Base-by-base conservation (phyloP, 2,888 invertebrate species). In the Xylota sylvarum region DNA sequence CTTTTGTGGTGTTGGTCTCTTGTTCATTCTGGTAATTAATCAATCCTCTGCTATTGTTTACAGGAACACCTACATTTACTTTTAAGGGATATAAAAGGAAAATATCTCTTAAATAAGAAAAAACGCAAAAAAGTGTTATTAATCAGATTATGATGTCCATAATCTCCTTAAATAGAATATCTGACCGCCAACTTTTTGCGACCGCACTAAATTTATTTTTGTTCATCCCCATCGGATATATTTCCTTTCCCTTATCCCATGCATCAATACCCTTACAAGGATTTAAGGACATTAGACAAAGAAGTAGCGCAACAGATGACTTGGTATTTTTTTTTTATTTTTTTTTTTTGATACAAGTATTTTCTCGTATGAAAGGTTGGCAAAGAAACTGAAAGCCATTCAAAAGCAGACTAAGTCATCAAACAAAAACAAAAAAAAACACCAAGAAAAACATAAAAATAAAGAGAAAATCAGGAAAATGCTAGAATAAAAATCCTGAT, bases 101-200 rank as follows among this genome's bases (percentile, higher is more conserved):
- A n/a, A n/a, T n/a, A 55, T 14, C 43, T 32, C 10, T 23, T 12
- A 50, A 12, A 50, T 6, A 56, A 55, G 48, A 37, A 32, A n/a
- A n/a, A n/a, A n/a, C n/a, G 35, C 62, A 78, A 56, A 52, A 43
- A 50, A 50, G 17, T 17, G 23, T 43, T 12, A 32, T 48, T 70
- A 62, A 78, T 70, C 72, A 48, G 64, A 79, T 79, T 70, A 55
- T 62, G 43, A 79, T 64, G 27, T 56, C 30, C 46, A 56, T 64
- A 64, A 55, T 48, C 46, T 56, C 72, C 55, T 62, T 35, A 70
- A 60, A 79, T n/a, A 9, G n/a, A 72, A 64, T 56, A 48, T 70
- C 55, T 46, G 12, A 30, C 56, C 30, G 37, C 27, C 50, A 46
- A 35, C 6, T 37, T 55, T 73, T 35, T 46, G 27, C 37, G 64